Evolutionary conservation across 2,797 vertebrate species (phyloP).

Genomic region (Anableps anableps): DNA sequence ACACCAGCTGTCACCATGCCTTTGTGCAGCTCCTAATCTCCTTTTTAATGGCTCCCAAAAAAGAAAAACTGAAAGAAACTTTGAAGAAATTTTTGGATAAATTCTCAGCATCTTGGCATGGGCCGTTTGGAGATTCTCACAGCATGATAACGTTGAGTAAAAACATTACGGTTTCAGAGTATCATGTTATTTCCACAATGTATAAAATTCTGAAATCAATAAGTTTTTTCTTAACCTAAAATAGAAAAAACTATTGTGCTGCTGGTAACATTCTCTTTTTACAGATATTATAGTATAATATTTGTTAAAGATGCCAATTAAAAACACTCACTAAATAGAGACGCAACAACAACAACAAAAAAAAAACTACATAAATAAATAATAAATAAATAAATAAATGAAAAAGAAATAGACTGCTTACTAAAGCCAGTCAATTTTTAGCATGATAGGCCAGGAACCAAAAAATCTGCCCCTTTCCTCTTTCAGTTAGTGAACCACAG

Average conservation of each 20-base stretch:
- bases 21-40: slow-evolving; percentile 69
- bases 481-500: neutral
- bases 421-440: neutral
- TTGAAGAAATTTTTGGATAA: slow-evolving; percentile 44
- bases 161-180: neutral
- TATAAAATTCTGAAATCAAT: too few species aligned
- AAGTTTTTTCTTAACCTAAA: neutral
- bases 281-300: neutral
- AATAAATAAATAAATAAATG: too few species aligned
- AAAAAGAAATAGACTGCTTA: neutral
- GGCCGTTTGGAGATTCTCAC: neutral
- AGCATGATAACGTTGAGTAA: neutral
- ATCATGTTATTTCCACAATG: neutral
- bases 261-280: neutral
- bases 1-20: slow-evolving; percentile 63
- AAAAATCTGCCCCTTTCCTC: neutral
- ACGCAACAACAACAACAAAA: neutral
- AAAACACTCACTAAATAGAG: neutral
- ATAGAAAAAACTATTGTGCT: neutral
- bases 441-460: neutral
- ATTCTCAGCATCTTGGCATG: neutral
- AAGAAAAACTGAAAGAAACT: slow-evolving; percentile 55
- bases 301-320: neutral
- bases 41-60: slow-evolving; percentile 64
- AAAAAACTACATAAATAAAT: too few species aligned